Evolutionary conservation across 2,888 invertebrate species (phyloP).

Genomic region (Ophioninae sp.): DNA sequence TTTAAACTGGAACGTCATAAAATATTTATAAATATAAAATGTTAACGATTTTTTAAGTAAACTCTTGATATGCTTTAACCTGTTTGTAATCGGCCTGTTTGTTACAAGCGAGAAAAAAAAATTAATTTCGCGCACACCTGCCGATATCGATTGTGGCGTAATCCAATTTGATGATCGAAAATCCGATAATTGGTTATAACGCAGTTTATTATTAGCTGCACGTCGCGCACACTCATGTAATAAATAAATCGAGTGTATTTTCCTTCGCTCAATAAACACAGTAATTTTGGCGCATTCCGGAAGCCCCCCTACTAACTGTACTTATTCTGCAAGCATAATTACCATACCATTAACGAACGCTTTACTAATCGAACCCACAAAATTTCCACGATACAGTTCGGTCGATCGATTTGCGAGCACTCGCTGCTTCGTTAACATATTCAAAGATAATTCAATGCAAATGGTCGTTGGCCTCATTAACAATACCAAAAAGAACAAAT

Average conservation of each 20-base stretch:
- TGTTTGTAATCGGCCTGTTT: neutral
- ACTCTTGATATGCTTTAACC: neutral
- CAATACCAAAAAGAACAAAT: neutral
- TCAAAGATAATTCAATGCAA: neutral
- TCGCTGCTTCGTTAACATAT: neutral
- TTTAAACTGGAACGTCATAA: too few relatives aligned
- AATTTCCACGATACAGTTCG: neutral
- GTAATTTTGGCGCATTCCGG: slow-evolving; percentile 2
- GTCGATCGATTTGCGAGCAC: neutral
- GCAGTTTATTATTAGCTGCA: slow-evolving; percentile 17
- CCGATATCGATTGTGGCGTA: neutral
- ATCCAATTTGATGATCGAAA: neutral
- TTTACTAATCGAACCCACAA: slow-evolving; percentile 7
- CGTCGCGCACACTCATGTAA: neutral
- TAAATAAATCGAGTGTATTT: slow-evolving; percentile 14
- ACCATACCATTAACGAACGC: slow-evolving; percentile 6
- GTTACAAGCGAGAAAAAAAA: neutral
- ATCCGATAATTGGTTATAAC: neutral
- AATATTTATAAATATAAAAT: neutral
- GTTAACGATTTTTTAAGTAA: neutral
- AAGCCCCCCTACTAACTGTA: slow-evolving; percentile 32
- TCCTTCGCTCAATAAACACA: neutral
- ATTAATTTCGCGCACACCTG: neutral
- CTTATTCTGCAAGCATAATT: slow-evolving; percentile 29
- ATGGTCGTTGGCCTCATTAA: neutral